These are phyloP conservation scores for Scrobipalpa costella DNA, from an alignment of 2,888 invertebrate species.

Conservation along the genomic window DNA sequence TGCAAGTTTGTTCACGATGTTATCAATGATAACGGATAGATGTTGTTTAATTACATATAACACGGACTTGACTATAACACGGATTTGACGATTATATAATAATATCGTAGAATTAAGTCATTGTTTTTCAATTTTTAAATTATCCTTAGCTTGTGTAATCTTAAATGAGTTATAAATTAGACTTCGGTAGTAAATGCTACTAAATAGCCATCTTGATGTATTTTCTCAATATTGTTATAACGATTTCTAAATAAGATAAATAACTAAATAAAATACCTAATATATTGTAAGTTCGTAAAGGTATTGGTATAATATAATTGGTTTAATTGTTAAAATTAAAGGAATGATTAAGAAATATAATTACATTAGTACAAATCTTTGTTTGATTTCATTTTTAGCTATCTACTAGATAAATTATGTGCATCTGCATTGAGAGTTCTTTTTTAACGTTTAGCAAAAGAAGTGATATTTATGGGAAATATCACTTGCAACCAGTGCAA, in stretches of 20 bases:
- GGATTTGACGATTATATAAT: background rate
- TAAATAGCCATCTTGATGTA: background rate
- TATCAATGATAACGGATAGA: conserved; percentile 16
- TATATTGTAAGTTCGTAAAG: background rate
- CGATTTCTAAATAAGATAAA: background rate
- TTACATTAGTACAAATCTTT: background rate
- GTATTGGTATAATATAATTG: conserved; percentile 1
- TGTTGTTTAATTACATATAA: background rate
- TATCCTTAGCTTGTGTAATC: conserved; percentile 3
- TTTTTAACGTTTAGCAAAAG: too few species aligned
- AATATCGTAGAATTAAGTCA: background rate
- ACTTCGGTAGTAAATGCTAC: conserved; percentile 5
- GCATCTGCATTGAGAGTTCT: too few species aligned
- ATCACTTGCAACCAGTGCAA: too few species aligned
- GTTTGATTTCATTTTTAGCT: background rate
- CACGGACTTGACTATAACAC: conserved; percentile 9
- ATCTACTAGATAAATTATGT: too few species aligned
- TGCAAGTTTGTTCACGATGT: conserved; percentile 13
- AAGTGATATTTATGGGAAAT: too few species aligned
- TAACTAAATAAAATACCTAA: background rate
- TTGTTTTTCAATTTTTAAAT: background rate
- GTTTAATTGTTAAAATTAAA: background rate
- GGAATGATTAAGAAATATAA: background rate
- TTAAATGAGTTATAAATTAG: background rate
- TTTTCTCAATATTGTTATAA: background rate